These are phyloP conservation scores for Arvicanthis niloticus DNA, from an alignment of 2,113 vertebrate species.

Conservation along the genomic window DNA sequence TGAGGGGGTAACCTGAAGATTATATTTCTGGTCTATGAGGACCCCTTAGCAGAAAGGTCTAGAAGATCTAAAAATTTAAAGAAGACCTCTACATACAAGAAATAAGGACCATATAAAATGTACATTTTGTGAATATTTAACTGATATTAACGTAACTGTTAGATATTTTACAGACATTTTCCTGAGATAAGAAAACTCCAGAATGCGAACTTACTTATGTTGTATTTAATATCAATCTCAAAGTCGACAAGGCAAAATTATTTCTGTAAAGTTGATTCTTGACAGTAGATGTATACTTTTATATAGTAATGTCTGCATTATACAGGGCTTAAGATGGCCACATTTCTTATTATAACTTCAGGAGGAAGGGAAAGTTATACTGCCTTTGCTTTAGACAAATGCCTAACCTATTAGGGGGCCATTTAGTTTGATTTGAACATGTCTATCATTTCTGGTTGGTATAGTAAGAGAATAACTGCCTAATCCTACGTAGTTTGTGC, in stretches of 20 bases:
- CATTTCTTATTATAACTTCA: constrained; percentile 11
- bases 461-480: neutral
- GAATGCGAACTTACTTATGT: neutral
- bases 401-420: neutral
- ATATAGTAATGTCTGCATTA: neutral
- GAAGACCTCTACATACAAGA: constrained; percentile 8
- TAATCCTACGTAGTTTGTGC: neutral
- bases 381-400: constrained; percentile 49
- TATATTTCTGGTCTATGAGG: neutral
- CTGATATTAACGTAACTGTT: neutral
- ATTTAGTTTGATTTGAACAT: constrained; percentile 26
- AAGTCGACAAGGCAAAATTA: neutral
- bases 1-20: neutral
- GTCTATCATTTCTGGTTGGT: constrained; percentile 37
- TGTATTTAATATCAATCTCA: neutral
- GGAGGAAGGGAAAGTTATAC: neutral
- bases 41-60: neutral
- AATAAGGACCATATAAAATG: constrained; percentile 16
- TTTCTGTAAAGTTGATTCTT: neutral
- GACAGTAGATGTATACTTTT: constrained; percentile 22
- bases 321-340: constrained; percentile 14
- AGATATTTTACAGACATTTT: constrained; percentile 35
- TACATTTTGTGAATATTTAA: constrained; percentile 23
- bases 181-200: constrained; percentile 18
- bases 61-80: constrained; percentile 43